Evolutionary conservation across 2,888 invertebrate genomes (phyloP).

Genomic region (Sarcophaga variegata): DNA sequence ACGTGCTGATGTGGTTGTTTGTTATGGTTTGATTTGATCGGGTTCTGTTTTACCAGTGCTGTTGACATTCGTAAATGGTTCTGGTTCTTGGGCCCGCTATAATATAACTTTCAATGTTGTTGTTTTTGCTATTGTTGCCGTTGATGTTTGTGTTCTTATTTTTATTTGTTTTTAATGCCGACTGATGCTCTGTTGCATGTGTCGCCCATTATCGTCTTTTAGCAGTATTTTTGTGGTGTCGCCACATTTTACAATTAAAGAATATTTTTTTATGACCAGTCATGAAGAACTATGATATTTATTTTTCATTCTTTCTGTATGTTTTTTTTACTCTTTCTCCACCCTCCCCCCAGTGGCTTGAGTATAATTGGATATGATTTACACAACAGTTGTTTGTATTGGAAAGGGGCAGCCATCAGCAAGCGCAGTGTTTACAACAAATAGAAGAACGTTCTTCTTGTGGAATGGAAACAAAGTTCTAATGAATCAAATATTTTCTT

Average conservation of each 20-base stretch:
- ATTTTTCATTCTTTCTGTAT: neutral
- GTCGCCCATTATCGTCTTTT: conserved; percentile 57
- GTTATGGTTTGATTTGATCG: conserved; percentile 47
- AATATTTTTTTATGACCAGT: conserved; percentile 56
- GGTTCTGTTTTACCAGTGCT: conserved; percentile 10
- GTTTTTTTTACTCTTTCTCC: neutral
- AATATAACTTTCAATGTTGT: neutral
- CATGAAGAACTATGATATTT: conserved; percentile 38
- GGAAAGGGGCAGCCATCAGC: neutral
- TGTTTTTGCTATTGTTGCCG: neutral
- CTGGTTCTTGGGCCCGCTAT: too few relatives aligned
- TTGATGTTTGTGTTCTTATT: neutral
- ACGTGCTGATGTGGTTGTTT: neutral
- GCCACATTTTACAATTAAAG: conserved; percentile 72
- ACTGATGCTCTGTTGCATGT: conserved; percentile 26
- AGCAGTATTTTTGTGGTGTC: conserved; percentile 54
- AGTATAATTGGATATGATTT: conserved; percentile 7
- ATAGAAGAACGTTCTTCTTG: conserved; percentile 28
- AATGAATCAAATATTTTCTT: neutral
- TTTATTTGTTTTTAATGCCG: conserved; percentile 28
- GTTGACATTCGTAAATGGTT: conserved; percentile 1
- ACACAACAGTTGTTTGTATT: conserved; percentile 25
- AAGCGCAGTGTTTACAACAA: conserved; percentile 5
- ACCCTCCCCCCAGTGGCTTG: too few relatives aligned
- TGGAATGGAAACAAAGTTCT: neutral